Base-by-base conservation (phyloP, 2,797 vertebrate genomes). In the Mallotus villosus region DNA sequence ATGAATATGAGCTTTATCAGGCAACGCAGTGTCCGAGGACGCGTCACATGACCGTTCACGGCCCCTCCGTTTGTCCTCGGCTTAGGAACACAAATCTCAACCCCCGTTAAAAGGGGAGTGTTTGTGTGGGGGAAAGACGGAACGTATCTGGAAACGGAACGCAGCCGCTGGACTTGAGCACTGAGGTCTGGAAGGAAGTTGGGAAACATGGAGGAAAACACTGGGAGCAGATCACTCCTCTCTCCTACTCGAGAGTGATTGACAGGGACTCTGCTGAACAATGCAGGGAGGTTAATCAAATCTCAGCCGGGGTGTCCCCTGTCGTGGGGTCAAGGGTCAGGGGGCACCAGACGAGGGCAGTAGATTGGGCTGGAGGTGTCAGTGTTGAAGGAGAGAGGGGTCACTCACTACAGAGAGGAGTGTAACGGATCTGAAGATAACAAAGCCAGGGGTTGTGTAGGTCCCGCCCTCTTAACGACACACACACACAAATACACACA, bases 261-360 rank as follows among this genome's bases (percentile, higher is more conserved):
- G 84, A 81, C 83, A 88, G 75, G 72, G 77, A 75, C 81, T 72
- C 74, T 9, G 53, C 24, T 57, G 79, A 87, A 90, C 84, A 89
- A 90, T 84, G 78, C 70, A 46, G 37, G 78, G 82, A 69, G 84
- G 89, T 90, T 89, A 90, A 90, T 91, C 84, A 90, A 90, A 89
- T 82, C 81, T 77, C 84, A 83, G 86, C 86, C 86, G 88, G 82
- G 88, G 88, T 85, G 81, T 87, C 86, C 85, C 88, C 85, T 81
- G 60, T 74, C 73, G 74, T 62, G 63, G 78, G 87, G 89, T 89
- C 88, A 89, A 88, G 88, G 82, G 82, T 83, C 80, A 71, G 11
- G 46, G 67, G 84, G 81, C 57, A n/a, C 74, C 85, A 89, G 85
- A 88, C 75, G 32, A 70, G 32, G 68, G 68, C 59, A 21, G 29